Percentiles rank a stretch among this genome's conserved stretches.
These are phyloP conservation scores for Urechis unicinctus DNA, from an alignment of 2,888 invertebrate species.

Conservation along the genomic window DNA sequence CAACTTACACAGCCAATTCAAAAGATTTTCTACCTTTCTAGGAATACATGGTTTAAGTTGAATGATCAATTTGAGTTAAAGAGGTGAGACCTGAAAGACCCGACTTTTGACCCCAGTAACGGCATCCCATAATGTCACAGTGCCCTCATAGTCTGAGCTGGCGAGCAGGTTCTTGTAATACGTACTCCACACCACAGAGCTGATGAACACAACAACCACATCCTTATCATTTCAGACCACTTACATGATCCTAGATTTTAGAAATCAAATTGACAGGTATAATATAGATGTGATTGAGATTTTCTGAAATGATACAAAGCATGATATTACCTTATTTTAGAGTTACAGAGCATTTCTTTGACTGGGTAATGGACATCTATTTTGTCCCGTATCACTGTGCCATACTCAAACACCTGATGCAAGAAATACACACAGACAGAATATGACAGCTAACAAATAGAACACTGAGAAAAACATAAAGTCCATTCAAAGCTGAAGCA, in stretches of 20 bases:
- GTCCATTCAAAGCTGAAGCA: not conserved
- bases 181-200: slow-evolving; percentile 89
- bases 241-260: too few relatives aligned
- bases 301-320: not conserved
- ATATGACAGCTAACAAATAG: too few relatives aligned
- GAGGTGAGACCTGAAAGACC: slow-evolving; percentile 63
- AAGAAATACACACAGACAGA: too few relatives aligned
- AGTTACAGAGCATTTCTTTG: slow-evolving; percentile 82
- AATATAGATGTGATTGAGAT: too few relatives aligned
- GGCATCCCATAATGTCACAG: slow-evolving; percentile 89
- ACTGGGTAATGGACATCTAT: slow-evolving; percentile 89
- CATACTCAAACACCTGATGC: slow-evolving; percentile 68
- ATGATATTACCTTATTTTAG: slow-evolving; percentile 64
- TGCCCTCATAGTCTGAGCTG: slow-evolving; percentile 90
- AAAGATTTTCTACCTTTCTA: too few relatives aligned
- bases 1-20: not conserved
- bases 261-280: too few relatives aligned
- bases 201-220: slow-evolving; percentile 45
- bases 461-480: too few relatives aligned
- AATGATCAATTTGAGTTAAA: not conserved
- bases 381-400: slow-evolving; percentile 73
- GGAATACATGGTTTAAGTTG: not conserved
- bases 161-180: slow-evolving; percentile 82
- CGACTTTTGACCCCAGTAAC: slow-evolving; percentile 59
- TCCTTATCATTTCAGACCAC: not conserved